A percentile compares a stretch with the other conserved stretches of the same genome.
Evolutionary conservation across 1,140 invertebrate genomes (phyloP).

Genomic region (Eurosta solidaginis): DNA sequence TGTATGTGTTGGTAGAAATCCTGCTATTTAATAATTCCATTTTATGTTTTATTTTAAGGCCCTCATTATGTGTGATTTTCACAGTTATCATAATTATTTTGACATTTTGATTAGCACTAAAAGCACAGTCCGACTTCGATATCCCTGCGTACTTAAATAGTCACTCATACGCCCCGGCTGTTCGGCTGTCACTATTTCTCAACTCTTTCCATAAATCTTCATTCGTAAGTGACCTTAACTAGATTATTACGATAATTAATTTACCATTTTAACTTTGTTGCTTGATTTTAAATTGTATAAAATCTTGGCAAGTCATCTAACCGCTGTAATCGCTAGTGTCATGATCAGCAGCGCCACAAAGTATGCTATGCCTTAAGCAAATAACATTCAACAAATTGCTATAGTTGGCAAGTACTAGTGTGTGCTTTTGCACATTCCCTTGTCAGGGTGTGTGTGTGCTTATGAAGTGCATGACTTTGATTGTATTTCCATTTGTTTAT

Average conservation of each 20-base stretch:
- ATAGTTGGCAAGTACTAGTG: no score
- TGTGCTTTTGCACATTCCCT: no score
- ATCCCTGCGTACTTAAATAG: neutral
- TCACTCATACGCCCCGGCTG: slow-evolving; percentile 1
- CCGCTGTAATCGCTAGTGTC: neutral
- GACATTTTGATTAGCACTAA: slow-evolving; percentile 3
- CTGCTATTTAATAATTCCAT: no score
- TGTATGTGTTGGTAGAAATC: no score
- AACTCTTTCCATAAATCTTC: no score
- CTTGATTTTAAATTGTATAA: neutral
- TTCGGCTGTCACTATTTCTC: neutral
- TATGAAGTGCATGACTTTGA: neutral
- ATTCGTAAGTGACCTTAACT: neutral
- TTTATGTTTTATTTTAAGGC: neutral
- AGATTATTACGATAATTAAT: neutral
- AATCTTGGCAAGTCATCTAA: neutral
- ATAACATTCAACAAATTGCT: neutral
- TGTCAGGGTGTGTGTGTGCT: neutral
- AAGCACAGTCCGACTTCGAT: neutral
- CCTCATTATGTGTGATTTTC: neutral
- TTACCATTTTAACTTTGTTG: neutral
- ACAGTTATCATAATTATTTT: neutral
- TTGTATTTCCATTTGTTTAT: neutral
- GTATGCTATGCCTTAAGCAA: neutral
- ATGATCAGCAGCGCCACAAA: neutral